Base-by-base conservation (phyloP, 2,113 vertebrate species). In the Cyprinodon tularosa region DNA sequence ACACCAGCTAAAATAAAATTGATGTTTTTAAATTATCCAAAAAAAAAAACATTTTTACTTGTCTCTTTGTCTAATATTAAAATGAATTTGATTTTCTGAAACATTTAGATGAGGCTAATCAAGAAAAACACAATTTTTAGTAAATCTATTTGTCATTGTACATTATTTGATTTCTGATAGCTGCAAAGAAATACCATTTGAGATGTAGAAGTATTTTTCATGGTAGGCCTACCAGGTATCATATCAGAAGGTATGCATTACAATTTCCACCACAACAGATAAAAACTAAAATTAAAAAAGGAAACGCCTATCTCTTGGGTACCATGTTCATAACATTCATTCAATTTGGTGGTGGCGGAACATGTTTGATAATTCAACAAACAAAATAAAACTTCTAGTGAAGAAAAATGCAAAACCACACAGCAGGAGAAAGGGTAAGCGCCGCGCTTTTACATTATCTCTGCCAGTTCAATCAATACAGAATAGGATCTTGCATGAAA, bases 391-490 rank as follows among this genome's bases (percentile, higher is more conserved):
- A 69, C 47, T 37, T 77, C 62, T 63, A 65, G 42, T 40, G 76
- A 4, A 37, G 39, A n/a, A 12, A 57, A 57, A 38, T 50, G 12
- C 29, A 15, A 72, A 40, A 50, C n/a, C 38, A 42, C 29, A 81
- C 40, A 82, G 63, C 7, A 73, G 53, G 17, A 65, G 74, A 61
- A 69, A 68, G 65, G 65, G 64, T 65, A 12, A 66, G 40, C 57
- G 38, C 5, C 4, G 29, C 12, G 76, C 37, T 64, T 86, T 80
- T 63, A 71, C 57, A 66, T 79, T 57, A 62, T 72, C 68, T 47
- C 44, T 64, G 62, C 59, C 59, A 71, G 45, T 66, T 80, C 47
- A 75, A 80, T 91, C 83, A 83, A 91, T 91, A 81, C 70, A 62
- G 66, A 83, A 74, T 42, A 79, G 72, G 69, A 81, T 83, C 61